These are phyloP conservation scores for Drosophila truncata DNA, from an alignment of 1,140 invertebrate species.

Conservation along the genomic window DNA sequence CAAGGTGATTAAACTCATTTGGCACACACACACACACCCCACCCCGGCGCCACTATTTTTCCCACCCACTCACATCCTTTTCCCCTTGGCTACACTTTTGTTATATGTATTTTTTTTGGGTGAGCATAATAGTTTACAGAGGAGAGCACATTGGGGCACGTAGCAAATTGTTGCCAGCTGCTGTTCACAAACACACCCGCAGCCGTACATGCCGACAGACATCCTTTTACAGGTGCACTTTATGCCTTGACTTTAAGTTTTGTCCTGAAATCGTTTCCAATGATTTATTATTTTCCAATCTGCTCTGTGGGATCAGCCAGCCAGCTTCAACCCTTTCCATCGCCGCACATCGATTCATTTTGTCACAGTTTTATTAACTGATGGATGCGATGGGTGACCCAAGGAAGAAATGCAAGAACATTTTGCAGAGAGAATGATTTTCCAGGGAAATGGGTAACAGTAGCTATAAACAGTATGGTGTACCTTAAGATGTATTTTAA, in stretches of 20 bases:
- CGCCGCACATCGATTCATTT: conserved; percentile 34
- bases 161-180: conserved; percentile 68
- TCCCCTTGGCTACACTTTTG: conserved; percentile 34
- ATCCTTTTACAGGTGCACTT: conserved; percentile 71
- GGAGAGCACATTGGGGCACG: conserved; percentile 56
- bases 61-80: conserved; percentile 10
- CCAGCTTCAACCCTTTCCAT: conserved; percentile 3
- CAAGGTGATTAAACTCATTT: conserved; percentile 82
- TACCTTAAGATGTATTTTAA: neutral
- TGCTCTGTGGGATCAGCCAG: conserved; percentile 39
- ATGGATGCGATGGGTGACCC: conserved; percentile 64
- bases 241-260: conserved; percentile 75
- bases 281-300: conserved; percentile 82
- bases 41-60: neutral
- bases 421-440: conserved; percentile 10
- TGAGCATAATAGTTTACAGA: conserved; percentile 70
- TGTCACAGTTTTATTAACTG: conserved; percentile 80
- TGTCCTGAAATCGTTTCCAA: conserved; percentile 44
- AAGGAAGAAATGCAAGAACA: conserved; percentile 32
- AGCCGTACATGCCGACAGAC: conserved; percentile 31
- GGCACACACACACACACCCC: conserved; percentile 43
- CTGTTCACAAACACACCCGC: conserved; percentile 20
- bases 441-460: no score
- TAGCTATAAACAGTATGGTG: neutral
- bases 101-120: conserved; percentile 65